Base-by-base conservation (phyloP, 2,888 invertebrate genomes). In the Agonopterix arenella region DNA sequence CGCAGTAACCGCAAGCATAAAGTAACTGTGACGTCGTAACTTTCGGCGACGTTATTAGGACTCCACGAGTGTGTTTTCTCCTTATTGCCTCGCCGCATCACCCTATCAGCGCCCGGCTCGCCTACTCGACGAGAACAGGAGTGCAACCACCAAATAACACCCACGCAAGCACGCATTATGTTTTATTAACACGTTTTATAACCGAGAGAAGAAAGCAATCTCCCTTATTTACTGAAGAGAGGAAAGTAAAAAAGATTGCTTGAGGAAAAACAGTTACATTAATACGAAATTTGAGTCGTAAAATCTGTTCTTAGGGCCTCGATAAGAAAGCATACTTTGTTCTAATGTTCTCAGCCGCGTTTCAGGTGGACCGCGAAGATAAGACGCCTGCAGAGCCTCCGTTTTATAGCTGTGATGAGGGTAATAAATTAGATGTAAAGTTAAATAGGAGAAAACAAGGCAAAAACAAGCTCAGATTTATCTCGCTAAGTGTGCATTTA, bases 101-200 rank as follows among this genome's bases (percentile, higher is more conserved):
- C 70, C 68, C 65, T 66, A 28, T 8, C 36, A 11, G 28, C 47
- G 8, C 40, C n/a, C 40, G n/a, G 11, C 36, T n/a, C 18, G 36
- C 18, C 16, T 16, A 36, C 9, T 18, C 10, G 11, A 36, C 8
- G 9, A 28, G 57, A 55, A 59, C 40, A 69, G 63, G 69, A 82
- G 77, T 81, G 81, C 79, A 84, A 68, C 77, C 76, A 73, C 81
- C 79, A 82, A 83, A 54, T 50, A 40, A 47, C 49, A 36, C 48
- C 56, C 58, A 54, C 69, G 65, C 70, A 64, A 73, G 73, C 76
- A 74, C 78, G 72, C 80, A 76, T 82, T 73, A 83, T 83, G 76
- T 83, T 84, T 84, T 84, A 84, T 83, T 79, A 83, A 69, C 67
- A 70, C 71, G 73, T 78, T 81, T 80, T 79, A 84, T 73, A 81